Evolutionary conservation across 1,140 invertebrate genomes (phyloP).

Genomic region (Sminthurinus signatus): DNA sequence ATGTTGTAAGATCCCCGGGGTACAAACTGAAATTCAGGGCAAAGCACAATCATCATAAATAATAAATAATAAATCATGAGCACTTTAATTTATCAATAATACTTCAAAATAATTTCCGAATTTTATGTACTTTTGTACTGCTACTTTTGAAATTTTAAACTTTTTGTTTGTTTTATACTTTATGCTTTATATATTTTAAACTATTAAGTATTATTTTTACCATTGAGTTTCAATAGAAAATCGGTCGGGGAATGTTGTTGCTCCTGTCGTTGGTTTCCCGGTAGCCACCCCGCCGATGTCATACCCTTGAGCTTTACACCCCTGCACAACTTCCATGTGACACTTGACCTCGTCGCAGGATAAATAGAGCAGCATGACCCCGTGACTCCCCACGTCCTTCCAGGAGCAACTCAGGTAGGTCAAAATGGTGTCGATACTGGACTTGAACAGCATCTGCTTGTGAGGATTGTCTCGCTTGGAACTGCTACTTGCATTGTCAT

Average conservation of each 20-base stretch:
- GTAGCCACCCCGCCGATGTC: conserved; percentile 86
- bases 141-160: no score
- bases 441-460: conserved; percentile 94
- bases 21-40: conserved; percentile 53
- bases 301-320: conserved; percentile 61
- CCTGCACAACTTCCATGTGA: not conserved
- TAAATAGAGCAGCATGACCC: conserved; percentile 84
- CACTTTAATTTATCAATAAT: no score
- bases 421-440: conserved; percentile 85
- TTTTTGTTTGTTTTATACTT: no score
- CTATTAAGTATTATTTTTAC: no score
- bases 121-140: no score
- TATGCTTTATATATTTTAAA: no score
- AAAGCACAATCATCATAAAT: no score
- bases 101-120: no score
- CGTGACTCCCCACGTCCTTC: conserved; percentile 78
- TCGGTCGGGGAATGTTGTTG: conserved; percentile 51
- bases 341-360: conserved; percentile 63
- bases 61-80: no score
- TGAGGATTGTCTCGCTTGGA: conserved; percentile 81
- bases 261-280: conserved; percentile 73
- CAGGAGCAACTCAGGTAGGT: conserved; percentile 90
- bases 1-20: conserved; percentile 71
- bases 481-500: conserved; percentile 1
- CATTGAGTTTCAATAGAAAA: conserved; percentile 71